Evolutionary conservation across 2,888 invertebrate species (phyloP), one percentile per base, ranked within the genome.

Genomic region (Ectropis crepuscularia): DNA sequence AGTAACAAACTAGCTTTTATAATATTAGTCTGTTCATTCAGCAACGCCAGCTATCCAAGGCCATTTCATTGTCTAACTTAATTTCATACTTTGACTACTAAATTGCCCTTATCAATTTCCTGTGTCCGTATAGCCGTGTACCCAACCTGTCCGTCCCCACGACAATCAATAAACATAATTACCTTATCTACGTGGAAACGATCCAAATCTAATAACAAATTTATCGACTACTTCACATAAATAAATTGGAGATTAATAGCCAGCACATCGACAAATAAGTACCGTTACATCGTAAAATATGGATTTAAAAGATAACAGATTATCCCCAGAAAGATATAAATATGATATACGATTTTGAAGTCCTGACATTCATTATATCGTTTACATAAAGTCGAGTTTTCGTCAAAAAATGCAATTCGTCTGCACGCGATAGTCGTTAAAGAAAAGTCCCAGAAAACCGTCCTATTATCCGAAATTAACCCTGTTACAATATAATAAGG

Each of bases 141-240:
- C 10, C 10, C 53, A 53, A 45, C 50, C 9, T 43, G 43, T 50
- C n/a, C 9, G 41, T 51, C 46, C 53, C 53, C 53, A 45, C 11
- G 36, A 28, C 51, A 48, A 53, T 62, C 57, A 11, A 63, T 63
- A 55, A 50, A 5, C 28, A 41, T 54, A 58, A 59, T 58, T 54
- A 53, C 51, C 37, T 50, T 59, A 59, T 55, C 49, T 55, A 59
- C 49, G 54, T 59, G 36, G 49, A 60, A 53, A 53, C 48, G 59
- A 67, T 70, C 66, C 45, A 65, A 62, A 53, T 45, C 46, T 54
- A 16, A 57, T 66, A 28, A 53, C 55, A 53, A 43, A 59, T 50
- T 57, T 55, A 66, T 64, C 53, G 50, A 8, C 38, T 51, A 11
- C n/a, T 16, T 46, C 37, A 41, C 61, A 46, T 53, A 42, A 61